Percentiles rank a stretch among this genome's conserved stretches.
Evolutionary conservation across 2,113 vertebrate species (phyloP).

Genomic region (Suricata suricatta): DNA sequence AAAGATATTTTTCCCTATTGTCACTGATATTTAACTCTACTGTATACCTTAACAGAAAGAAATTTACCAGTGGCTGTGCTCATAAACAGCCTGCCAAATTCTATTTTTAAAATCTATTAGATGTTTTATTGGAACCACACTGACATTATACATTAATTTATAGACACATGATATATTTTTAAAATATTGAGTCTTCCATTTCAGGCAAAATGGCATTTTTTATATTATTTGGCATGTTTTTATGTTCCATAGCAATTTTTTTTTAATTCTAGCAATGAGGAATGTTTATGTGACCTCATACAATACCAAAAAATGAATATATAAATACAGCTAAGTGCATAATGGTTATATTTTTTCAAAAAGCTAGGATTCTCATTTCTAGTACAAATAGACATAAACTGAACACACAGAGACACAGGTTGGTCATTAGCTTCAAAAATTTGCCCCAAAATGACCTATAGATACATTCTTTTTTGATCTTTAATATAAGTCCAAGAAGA

Average conservation of each 20-base stretch:
- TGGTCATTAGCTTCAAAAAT: slow-evolving; percentile 80
- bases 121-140: slow-evolving; percentile 12
- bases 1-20: slow-evolving; percentile 15
- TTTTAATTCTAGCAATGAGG: slow-evolving; percentile 91
- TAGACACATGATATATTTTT: background rate
- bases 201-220: background rate
- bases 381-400: slow-evolving; percentile 84
- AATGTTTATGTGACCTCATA: slow-evolving; percentile 95
- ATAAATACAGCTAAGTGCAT: slow-evolving; percentile 90
- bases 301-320: slow-evolving; percentile 94
- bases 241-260: background rate
- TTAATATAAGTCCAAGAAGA: slow-evolving; percentile 84
- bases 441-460: slow-evolving; percentile 81
- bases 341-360: slow-evolving; percentile 80
- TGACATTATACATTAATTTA: slow-evolving; percentile 48
- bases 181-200: background rate
- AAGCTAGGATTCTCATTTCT: slow-evolving; percentile 87
- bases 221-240: slow-evolving; percentile 26
- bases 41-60: slow-evolving; percentile 61
- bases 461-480: slow-evolving; percentile 80
- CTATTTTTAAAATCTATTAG: slow-evolving; percentile 51
- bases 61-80: slow-evolving; percentile 42
- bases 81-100: background rate
- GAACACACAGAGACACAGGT: slow-evolving; percentile 83
- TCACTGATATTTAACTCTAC: slow-evolving; percentile 37